These are phyloP conservation scores for Echinops telfairi DNA, from an alignment of 2,113 vertebrate species.

Conservation along the genomic window DNA sequence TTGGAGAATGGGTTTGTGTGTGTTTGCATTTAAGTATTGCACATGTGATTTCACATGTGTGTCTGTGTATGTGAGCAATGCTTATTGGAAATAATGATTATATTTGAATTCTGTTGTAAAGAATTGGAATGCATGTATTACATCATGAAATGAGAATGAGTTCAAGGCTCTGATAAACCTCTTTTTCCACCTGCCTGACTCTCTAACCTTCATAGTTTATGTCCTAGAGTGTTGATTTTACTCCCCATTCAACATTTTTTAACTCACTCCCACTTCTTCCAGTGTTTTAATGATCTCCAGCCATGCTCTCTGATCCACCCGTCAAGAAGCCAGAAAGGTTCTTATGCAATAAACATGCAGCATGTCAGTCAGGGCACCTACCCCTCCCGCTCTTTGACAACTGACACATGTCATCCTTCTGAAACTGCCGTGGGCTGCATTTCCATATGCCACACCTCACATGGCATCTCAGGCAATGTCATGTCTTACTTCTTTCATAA, in stretches of 20 bases:
- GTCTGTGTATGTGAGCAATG: background rate
- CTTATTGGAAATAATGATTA: background rate
- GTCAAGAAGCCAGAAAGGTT: background rate
- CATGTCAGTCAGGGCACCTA: background rate
- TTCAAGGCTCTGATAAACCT: background rate
- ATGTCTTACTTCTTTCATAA: background rate
- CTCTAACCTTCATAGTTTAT: background rate
- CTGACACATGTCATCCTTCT: background rate
- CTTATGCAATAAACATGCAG: background rate
- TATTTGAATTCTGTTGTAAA: background rate
- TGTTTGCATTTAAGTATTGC: background rate
- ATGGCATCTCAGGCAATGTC: background rate
- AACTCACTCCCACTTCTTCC: background rate
- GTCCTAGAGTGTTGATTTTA: background rate
- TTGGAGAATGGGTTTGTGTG: background rate
- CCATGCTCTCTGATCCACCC: background rate
- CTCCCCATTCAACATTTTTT: background rate
- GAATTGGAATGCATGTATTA: background rate
- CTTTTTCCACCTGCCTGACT: background rate
- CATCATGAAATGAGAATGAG: background rate
- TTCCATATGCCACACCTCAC: slow-evolving; percentile 10
- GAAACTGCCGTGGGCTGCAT: background rate
- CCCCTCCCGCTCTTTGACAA: slow-evolving; percentile 3
- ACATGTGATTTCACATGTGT: background rate
- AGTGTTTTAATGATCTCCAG: background rate